Conservation (phyloP, 2,113 vertebrate genomes). For the Hippopotamus amphibius region DNA sequence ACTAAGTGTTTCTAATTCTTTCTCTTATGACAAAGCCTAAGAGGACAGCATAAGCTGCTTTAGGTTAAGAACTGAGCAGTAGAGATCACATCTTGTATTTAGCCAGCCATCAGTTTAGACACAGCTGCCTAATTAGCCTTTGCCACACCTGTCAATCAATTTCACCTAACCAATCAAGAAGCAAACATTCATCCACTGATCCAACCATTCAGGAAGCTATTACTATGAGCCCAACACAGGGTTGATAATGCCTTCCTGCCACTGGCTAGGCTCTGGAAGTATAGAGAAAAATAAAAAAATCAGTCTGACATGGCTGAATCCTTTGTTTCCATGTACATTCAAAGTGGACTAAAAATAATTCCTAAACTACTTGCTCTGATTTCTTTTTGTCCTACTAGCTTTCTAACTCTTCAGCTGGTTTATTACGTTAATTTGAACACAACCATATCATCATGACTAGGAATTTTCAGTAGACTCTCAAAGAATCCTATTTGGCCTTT, state of each 20-base stretch:
- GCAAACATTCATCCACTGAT: background rate
- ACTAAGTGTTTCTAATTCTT: background rate
- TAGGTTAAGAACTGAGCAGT: background rate
- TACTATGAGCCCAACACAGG: background rate
- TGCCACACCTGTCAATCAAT: background rate
- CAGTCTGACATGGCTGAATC: background rate
- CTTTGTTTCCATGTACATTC: background rate
- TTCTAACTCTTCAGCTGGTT: background rate
- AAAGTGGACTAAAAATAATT: constrained; percentile 13
- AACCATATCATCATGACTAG: background rate
- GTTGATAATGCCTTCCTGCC: background rate
- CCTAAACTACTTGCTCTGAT: background rate
- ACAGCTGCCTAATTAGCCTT: background rate
- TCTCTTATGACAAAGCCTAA: background rate
- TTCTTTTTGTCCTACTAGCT: constrained; percentile 17
- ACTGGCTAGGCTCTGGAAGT: background rate
- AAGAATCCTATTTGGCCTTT: background rate
- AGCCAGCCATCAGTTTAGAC: background rate
- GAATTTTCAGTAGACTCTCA: constrained; percentile 13
- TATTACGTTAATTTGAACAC: constrained; percentile 22
- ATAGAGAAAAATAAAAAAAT: background rate
- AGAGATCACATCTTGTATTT: constrained; percentile 18
- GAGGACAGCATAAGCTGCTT: background rate
- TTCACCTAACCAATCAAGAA: background rate
- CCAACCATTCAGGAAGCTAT: background rate